Evolutionary conservation across 23 tunicate genomes (phyloP).

Genomic region (Ciona savignyi): DNA sequence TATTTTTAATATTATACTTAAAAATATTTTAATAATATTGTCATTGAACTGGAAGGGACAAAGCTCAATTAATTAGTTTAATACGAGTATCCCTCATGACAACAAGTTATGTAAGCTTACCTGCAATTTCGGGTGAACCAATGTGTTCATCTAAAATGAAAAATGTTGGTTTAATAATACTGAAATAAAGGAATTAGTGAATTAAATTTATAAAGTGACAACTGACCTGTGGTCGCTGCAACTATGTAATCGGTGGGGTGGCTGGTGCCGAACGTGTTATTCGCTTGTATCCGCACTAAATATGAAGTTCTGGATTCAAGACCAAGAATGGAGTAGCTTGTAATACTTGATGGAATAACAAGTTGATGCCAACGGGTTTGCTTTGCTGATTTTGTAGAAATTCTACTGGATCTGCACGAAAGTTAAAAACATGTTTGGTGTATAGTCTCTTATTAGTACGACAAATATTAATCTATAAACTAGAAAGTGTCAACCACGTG

Average conservation of each 20-base stretch:
- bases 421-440: too few relatives aligned
- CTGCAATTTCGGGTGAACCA: not conserved
- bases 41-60: too few relatives aligned
- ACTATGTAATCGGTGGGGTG: not conserved
- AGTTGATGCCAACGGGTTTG: not conserved
- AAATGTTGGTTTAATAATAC: too few relatives aligned
- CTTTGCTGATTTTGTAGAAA: not conserved
- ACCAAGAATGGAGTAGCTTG: slow-evolving; percentile 11
- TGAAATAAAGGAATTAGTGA: not conserved
- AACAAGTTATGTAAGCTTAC: too few relatives aligned
- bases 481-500: too few relatives aligned
- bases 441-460: too few relatives aligned
- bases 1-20: too few relatives aligned
- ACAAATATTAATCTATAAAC: too few relatives aligned
- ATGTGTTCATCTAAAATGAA: not conserved
- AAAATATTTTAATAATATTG: too few relatives aligned
- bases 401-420: not conserved
- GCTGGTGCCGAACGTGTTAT: slow-evolving; percentile 27
- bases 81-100: too few relatives aligned
- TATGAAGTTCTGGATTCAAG: slow-evolving; percentile 14
- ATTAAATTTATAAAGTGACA: not conserved
- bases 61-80: too few relatives aligned
- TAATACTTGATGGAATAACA: not conserved
- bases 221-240: slow-evolving; percentile 9
- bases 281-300: slow-evolving; percentile 13